These are phyloP conservation scores for Ophion ventricosus DNA, from an alignment of 2,888 invertebrate genomes.

Conservation along the genomic window DNA sequence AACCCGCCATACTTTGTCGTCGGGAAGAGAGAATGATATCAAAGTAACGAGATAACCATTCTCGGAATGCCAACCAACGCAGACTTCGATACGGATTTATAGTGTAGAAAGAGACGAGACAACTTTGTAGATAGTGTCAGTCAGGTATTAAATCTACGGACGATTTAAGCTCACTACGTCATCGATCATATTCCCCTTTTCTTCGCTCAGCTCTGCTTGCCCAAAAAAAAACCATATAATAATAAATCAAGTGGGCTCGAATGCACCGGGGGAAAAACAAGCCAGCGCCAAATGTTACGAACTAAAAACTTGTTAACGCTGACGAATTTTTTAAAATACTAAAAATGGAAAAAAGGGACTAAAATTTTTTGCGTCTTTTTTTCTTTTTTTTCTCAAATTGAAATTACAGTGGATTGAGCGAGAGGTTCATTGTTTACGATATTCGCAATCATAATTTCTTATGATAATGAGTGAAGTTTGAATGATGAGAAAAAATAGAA, in stretches of 20 bases:
- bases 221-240: background rate
- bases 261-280: background rate
- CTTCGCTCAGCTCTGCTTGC: background rate
- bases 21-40: slow-evolving; percentile 36
- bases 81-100: slow-evolving; percentile 29
- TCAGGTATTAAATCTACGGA: slow-evolving; percentile 42
- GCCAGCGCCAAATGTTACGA: background rate
- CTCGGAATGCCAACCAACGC: slow-evolving; percentile 45
- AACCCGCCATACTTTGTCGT: background rate
- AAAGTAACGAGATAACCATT: slow-evolving; percentile 60
- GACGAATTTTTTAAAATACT: background rate
- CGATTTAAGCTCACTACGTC: slow-evolving; percentile 22
- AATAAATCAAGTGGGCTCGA: background rate
- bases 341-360: background rate
- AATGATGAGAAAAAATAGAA: slow-evolving; percentile 17
- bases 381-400: background rate
- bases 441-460: background rate
- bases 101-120: slow-evolving; percentile 15
- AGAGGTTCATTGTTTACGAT: background rate
- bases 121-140: slow-evolving; percentile 6
- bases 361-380: background rate
- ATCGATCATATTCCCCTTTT: slow-evolving; percentile 19
- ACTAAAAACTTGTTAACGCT: background rate
- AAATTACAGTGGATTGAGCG: background rate
- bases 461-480: background rate